These are phyloP conservation scores for Pseudobourletiella spinata DNA, from an alignment of 1,140 invertebrate species.

Conservation along the genomic window DNA sequence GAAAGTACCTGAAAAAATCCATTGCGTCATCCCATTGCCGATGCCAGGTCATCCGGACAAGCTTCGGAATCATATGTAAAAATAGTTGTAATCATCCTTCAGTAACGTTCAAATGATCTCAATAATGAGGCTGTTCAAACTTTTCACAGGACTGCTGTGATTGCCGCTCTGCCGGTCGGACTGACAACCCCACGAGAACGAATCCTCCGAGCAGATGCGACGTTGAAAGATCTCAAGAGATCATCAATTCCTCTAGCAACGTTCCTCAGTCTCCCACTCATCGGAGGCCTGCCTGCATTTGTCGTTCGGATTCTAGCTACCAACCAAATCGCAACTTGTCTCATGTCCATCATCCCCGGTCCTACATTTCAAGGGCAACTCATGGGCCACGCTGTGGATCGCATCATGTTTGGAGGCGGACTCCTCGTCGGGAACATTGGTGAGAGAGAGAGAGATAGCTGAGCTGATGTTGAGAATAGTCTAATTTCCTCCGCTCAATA, in stretches of 20 bases:
- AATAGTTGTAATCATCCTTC: conserved; percentile 3
- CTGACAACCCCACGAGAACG: conserved; percentile 1
- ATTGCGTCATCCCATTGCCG: conserved; percentile 14
- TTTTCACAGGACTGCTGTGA: background rate
- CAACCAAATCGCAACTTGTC: background rate
- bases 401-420: background rate
- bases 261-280: background rate
- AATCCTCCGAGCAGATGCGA: background rate
- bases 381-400: background rate
- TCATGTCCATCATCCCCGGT: background rate
- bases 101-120: background rate
- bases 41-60: conserved; percentile 20
- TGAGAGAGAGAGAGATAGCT: no score
- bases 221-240: background rate
- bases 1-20: conserved; percentile 22
- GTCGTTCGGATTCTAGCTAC: background rate
- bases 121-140: background rate
- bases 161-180: conserved; percentile 13
- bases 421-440: background rate
- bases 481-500: background rate
- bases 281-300: conserved; percentile 8
- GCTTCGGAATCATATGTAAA: conserved; percentile 28
- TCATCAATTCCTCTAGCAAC: background rate
- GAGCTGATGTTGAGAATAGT: background rate
- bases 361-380: background rate